Evolutionary conservation across 2,888 invertebrate species (phyloP).

Genomic region (Synanthedon vespiformis): DNA sequence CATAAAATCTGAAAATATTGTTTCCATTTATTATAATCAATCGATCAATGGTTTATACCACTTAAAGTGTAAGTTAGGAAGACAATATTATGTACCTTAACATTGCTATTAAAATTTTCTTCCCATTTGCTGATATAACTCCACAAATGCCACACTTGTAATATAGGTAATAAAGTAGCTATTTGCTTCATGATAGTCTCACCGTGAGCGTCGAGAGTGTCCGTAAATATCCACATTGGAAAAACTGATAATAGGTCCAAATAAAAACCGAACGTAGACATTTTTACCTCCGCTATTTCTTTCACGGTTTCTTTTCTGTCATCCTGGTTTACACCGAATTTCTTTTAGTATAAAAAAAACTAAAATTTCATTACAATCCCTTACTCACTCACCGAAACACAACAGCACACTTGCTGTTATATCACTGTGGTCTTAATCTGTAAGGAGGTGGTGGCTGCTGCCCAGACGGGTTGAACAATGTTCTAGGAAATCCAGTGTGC

Average conservation of each 20-base stretch:
- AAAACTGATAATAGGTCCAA: slow-evolving; percentile 55
- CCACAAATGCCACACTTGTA: slow-evolving; percentile 62
- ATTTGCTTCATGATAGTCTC: slow-evolving; percentile 36
- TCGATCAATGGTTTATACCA: neutral
- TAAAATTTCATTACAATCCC: no score
- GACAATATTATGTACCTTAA: slow-evolving; percentile 26
- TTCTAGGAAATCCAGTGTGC: no score
- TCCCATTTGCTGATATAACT: slow-evolving; percentile 46
- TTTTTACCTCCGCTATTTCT: slow-evolving; percentile 56
- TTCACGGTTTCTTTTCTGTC: slow-evolving; percentile 40
- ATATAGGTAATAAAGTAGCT: slow-evolving; percentile 34
- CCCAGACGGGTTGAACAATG: no score
- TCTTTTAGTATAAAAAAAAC: no score
- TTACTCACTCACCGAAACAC: no score
- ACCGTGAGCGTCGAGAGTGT: slow-evolving; percentile 39
- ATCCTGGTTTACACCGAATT: slow-evolving; percentile 24
- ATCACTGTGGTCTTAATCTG: no score
- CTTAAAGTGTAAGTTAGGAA: neutral
- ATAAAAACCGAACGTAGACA: slow-evolving; percentile 53
- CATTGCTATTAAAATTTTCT: slow-evolving; percentile 32
- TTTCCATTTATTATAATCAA: no score
- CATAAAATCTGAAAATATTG: slow-evolving; percentile 36
- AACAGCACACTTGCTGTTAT: no score
- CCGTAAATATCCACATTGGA: slow-evolving; percentile 47
- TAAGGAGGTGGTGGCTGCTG: no score